Percentiles rank a stretch among this genome's conserved stretches.
Conservation (phyloP, 2,113 vertebrate species). For the Oophaga pumilio region DNA sequence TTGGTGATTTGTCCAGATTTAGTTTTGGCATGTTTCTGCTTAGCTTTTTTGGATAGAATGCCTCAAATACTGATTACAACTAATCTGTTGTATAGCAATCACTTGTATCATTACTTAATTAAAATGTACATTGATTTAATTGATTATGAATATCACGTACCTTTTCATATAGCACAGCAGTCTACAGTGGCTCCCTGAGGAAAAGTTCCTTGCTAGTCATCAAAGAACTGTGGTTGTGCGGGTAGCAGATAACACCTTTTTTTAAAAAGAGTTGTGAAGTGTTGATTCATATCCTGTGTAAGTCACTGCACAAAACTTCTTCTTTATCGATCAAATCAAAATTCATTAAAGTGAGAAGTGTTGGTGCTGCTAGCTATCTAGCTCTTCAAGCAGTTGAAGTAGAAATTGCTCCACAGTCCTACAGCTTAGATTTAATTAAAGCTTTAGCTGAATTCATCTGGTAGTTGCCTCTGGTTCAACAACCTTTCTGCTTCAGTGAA, state of each 20-base stretch:
- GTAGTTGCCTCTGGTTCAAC: constrained; percentile 11
- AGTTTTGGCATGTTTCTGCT: no score
- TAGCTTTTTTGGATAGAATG: no score
- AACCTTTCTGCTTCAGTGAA: neutral
- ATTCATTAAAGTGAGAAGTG: constrained; percentile 38
- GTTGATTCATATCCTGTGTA: constrained; percentile 12
- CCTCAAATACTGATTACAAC: no score
- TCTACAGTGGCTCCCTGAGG: neutral
- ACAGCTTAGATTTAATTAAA: constrained; percentile 44
- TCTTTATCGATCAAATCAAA: constrained; percentile 52
- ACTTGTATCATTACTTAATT: neutral
- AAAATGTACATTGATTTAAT: neutral
- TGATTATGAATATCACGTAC: neutral
- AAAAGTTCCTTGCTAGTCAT: neutral
- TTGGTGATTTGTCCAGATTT: no score
- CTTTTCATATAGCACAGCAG: neutral
- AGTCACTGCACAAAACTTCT: neutral
- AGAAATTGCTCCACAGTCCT: constrained; percentile 44
- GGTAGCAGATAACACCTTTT: neutral
- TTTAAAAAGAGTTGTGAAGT: constrained; percentile 14
- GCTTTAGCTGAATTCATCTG: constrained; percentile 22
- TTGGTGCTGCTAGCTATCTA: constrained; percentile 22
- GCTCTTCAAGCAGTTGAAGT: constrained; percentile 34
- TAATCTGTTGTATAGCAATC: no score
- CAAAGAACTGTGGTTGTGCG: neutral